Conservation (phyloP, 30 jellyfish, hydroid and myxozoan species). For the Aurelia sp. region DNA sequence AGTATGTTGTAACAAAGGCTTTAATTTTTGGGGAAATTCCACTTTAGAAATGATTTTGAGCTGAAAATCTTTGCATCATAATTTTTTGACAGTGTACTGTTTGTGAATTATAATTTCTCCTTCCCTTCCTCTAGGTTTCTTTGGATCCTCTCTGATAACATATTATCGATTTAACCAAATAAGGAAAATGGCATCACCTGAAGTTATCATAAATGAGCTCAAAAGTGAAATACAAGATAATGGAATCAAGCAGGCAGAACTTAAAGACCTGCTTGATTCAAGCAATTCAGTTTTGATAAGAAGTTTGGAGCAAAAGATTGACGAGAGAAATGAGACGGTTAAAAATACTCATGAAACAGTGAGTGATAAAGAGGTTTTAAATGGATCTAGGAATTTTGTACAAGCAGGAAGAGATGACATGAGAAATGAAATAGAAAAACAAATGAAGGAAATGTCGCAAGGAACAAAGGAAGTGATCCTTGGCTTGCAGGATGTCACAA, state of each 20-base stretch:
- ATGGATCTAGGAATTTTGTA: no score
- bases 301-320: conserved; percentile 13
- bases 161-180: conserved; percentile 73
- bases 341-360: no score
- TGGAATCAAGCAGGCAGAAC: neutral
- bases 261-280: conserved; percentile 6
- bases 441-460: neutral
- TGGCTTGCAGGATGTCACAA: neutral
- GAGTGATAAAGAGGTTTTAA: no score
- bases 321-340: no score
- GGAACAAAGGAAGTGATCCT: neutral
- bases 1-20: no score
- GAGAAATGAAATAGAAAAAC: neutral
- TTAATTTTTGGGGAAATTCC: no score
- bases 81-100: no score
- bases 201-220: conserved; percentile 20
- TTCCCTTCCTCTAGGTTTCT: conserved; percentile 55
- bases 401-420: no score
- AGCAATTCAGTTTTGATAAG: neutral
- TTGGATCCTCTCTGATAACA: conserved; percentile 80
- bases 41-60: no score
- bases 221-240: conserved; percentile 22
- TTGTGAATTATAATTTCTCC: no score
- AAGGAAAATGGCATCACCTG: conserved; percentile 65
- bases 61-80: no score